Evolutionary conservation across 2,888 invertebrate genomes (phyloP), one percentile per base, ranked within the genome.

Genomic region (Perdita meconis): DNA sequence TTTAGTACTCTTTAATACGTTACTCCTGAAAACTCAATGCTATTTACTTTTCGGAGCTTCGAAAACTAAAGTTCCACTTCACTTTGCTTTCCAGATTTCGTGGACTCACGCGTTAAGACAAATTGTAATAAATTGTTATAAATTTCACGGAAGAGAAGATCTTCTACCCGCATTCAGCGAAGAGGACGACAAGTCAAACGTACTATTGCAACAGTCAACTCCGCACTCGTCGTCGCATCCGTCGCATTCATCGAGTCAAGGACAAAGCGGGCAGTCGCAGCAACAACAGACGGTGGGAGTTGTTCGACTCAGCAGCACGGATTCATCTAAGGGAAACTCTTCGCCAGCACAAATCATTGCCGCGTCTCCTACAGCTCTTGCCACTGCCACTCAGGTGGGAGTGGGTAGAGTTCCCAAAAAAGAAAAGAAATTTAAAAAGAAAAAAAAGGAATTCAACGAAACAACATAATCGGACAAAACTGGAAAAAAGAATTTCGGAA

Each of bases 121-220:
- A 93, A 98, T 99, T 87, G 98, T 99, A 77, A 97, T 98, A 90
- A 98, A 98, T 93, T 99, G 99, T 93, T 99, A 99, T 94, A 98
- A 98, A 94, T 98, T 97, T 94, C 98, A 99, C 93, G 98, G 98
- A 0, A 95, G 98, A 85, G 98, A 98, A 93, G 98, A 99, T 93
- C 94, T 99, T 81, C 93, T 99, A 89, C 98, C 98, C 16, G 97
- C 98, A 47, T 98, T 98, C 93, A 96, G 95, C 64, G 98, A 98
- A 90, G 97, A 98, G 72, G 97, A 97, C 75, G 97, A 97, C 80
- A 96, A 97, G 86, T 94, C 95, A 19, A 95, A 94, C 88, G 93
- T 91, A 22, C 94, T 90, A 86, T 94, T 89, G 93, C 95, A 87
- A 92, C 94, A 87, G 91, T 93, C 86, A 92, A 93, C 90, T 1